phyloP scores from a whole-genome alignment of 2,113 vertebrate species.

The Butastur rufipennis region DNA sequence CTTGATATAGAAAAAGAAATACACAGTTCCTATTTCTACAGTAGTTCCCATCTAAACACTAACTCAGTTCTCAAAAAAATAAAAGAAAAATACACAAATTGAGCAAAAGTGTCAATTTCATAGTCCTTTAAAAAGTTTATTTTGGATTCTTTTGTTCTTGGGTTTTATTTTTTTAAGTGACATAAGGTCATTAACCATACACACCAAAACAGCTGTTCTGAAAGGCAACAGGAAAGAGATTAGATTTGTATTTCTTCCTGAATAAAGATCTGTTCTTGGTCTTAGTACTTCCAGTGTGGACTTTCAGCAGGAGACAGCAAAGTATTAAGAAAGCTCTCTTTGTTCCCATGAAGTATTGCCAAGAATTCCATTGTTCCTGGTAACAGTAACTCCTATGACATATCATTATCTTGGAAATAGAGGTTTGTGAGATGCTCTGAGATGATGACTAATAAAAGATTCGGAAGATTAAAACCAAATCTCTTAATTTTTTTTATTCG shows the following conservation, averaged over 20 bases:
- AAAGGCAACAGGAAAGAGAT: slow-evolving; percentile 2
- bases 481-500: neutral
- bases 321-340: neutral
- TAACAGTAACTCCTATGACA: neutral
- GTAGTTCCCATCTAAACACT: neutral
- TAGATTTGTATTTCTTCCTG: slow-evolving; percentile 6
- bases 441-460: neutral
- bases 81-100: neutral
- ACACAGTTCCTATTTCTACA: neutral
- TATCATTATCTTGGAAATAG: neutral
- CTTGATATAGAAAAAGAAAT: neutral
- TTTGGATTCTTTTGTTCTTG: neutral
- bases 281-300: neutral
- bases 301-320: neutral
- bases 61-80: neutral
- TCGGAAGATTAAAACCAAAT: neutral
- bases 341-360: neutral
- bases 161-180: neutral
- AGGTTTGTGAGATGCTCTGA: neutral
- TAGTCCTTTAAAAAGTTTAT: neutral
- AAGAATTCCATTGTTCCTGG: neutral
- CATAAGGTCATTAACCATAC: neutral
- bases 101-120: neutral
- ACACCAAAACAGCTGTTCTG: neutral
- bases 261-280: neutral